A percentile compares a stretch with the other conserved stretches of the same genome.
phyloP scores from a whole-genome alignment of 1,140 invertebrate species.

The Myzus persicae region DNA sequence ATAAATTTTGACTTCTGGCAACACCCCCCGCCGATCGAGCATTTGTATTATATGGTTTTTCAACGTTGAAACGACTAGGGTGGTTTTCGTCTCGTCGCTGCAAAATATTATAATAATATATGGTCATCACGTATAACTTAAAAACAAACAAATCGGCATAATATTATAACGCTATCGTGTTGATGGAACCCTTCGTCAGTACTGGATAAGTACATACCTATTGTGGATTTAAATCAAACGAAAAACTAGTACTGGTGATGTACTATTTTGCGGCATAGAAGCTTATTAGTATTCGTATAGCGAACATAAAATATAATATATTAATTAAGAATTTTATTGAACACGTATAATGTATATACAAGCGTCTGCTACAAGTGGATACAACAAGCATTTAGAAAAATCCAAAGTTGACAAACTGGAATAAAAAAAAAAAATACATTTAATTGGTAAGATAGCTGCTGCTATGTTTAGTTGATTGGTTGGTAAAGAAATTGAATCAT shows the following conservation, averaged over 20 bases:
- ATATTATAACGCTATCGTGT: background rate
- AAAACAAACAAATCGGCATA: background rate
- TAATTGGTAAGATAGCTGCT: background rate
- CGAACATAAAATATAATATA: background rate
- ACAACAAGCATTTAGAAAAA: background rate
- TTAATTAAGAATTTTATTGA: background rate
- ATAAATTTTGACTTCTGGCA: background rate
- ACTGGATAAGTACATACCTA: background rate
- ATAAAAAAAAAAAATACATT: conserved; percentile 9
- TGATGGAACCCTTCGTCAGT: background rate
- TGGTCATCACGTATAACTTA: background rate
- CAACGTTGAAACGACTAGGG: background rate
- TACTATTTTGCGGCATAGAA: background rate
- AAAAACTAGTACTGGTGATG: background rate
- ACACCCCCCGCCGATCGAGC: too few species aligned
- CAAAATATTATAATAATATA: background rate
- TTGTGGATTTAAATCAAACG: background rate
- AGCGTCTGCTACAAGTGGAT: background rate
- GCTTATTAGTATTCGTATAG: background rate
- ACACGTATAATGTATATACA: background rate
- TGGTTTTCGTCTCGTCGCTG: background rate
- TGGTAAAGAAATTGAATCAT: background rate
- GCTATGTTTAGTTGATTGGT: background rate
- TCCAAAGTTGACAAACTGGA: background rate
- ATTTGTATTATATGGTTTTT: background rate